Base-by-base conservation (phyloP, 2,888 invertebrate species). In the Sphecodes monilicornis region DNA sequence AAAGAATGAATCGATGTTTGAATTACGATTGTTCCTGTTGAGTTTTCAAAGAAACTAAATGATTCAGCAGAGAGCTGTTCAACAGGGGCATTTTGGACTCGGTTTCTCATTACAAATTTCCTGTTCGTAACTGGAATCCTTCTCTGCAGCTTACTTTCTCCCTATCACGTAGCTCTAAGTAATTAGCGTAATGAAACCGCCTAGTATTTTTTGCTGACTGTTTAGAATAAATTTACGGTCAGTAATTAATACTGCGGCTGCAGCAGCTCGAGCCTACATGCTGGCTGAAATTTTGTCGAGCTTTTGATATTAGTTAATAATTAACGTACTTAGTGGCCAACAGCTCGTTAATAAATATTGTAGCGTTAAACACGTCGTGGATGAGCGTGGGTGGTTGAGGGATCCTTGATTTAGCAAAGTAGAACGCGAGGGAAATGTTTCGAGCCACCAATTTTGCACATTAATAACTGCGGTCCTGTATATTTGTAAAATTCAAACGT, bases 321-420 rank as follows among this genome's bases (percentile, higher is more conserved):
- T 75, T 41, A 39, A 50, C 46, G 54, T 3, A 32, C 36, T 13
- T 11, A 32, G 29, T 11, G n/a, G 32, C 18, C 29, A 50, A 41
- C 54, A 46, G 36, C 29, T 78, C 70, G 66, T 81, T 84, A 87
- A 86, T 86, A 81, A 76, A 84, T 70, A 66, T 68, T 22, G 43
- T 60, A 69, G 46, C 32, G 39, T 74, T 72, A 50, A 72, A 73
- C 66, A 76, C 50, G 29, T 36, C 29, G 29, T 36, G 43, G 29
- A 22, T 60, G n/a, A 46, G 70, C 57, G 26, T 1, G 57, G 75
- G 10, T 16, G 26, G 10, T 57, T 36, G 73, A 22, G 39, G 54
- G 43, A 26, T 36, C 64, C 3, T 5, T 4, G 26, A 26, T 57
- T 1, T 11, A n/a, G 54, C 26, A 29, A 69, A 54, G 76, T 54